phyloP scores from a whole-genome alignment of 2,113 vertebrate genomes.

The Podarcis cretensis region DNA sequence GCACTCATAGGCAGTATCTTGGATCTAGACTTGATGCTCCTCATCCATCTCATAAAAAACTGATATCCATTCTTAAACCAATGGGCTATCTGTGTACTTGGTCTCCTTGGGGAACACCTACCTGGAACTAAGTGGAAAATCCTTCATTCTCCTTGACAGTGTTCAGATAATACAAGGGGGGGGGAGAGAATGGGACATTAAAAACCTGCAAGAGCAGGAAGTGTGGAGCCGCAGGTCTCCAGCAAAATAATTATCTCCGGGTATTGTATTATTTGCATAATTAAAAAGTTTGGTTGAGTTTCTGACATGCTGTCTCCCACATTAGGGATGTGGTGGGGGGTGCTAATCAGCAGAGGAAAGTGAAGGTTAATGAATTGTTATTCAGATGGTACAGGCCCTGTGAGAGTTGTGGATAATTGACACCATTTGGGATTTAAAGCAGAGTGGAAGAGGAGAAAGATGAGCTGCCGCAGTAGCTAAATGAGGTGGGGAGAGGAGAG shows the following conservation, averaged over 20 bases:
- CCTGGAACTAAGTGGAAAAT: slow-evolving; percentile 16
- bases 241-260: slow-evolving; percentile 66
- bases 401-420: slow-evolving; percentile 77
- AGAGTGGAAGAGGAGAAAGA: slow-evolving; percentile 59
- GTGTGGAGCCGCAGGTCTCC: slow-evolving; percentile 49
- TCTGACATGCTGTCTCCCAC: slow-evolving; percentile 50
- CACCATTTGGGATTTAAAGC: slow-evolving; percentile 72
- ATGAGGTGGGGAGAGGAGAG: slow-evolving; percentile 38
- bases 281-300: slow-evolving; percentile 70
- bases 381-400: slow-evolving; percentile 72
- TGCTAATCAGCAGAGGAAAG: slow-evolving; percentile 74
- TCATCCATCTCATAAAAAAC: slow-evolving; percentile 17
- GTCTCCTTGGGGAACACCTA: slow-evolving; percentile 46
- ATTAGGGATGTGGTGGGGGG: slow-evolving; percentile 51
- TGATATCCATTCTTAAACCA: background rate
- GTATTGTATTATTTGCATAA: slow-evolving; percentile 73
- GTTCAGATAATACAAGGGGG: slow-evolving; percentile 40
- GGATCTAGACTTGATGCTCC: slow-evolving; percentile 7
- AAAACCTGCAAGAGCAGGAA: slow-evolving; percentile 57
- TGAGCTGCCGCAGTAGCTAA: slow-evolving; percentile 50
- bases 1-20: background rate
- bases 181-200: background rate
- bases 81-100: background rate
- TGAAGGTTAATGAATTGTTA: slow-evolving; percentile 78
- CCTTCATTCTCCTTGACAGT: slow-evolving; percentile 70